These are phyloP conservation scores for Bombus turneri DNA, from an alignment of 1,140 invertebrate species.

Conservation along the genomic window DNA sequence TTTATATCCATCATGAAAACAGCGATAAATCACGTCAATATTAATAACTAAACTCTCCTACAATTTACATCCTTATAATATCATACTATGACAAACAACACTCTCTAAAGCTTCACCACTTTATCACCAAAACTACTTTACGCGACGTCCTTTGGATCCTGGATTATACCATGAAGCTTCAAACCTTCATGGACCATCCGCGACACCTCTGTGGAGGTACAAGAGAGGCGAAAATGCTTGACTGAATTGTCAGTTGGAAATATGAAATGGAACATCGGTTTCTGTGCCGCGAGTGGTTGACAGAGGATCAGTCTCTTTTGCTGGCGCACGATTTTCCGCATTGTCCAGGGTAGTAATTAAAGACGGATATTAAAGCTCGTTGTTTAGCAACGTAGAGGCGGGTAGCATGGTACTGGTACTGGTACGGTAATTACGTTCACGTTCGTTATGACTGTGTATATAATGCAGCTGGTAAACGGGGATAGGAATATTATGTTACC, in stretches of 20 bases:
- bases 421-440: background rate
- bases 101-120: background rate
- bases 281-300: background rate
- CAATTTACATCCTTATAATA: too few species aligned
- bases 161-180: too few species aligned
- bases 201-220: background rate
- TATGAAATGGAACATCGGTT: background rate
- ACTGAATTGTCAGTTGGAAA: background rate
- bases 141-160: background rate
- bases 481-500: background rate
- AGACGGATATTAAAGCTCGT: slow-evolving; percentile 7
- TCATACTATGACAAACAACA: too few species aligned
- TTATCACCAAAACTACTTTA: background rate
- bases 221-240: background rate
- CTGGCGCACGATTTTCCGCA: background rate
- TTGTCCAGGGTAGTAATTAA: background rate
- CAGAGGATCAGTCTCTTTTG: background rate
- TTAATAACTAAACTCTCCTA: too few species aligned
- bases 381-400: background rate
- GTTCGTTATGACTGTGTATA: background rate
- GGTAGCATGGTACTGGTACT: background rate
- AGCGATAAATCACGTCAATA: too few species aligned
- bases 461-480: slow-evolving; percentile 2
- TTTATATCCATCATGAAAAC: too few species aligned
- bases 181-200: background rate